Percentiles rank a stretch among this genome's conserved stretches.
Evolutionary conservation across 2,797 vertebrate genomes (phyloP).

Genomic region (Clarias platycephalus): DNA sequence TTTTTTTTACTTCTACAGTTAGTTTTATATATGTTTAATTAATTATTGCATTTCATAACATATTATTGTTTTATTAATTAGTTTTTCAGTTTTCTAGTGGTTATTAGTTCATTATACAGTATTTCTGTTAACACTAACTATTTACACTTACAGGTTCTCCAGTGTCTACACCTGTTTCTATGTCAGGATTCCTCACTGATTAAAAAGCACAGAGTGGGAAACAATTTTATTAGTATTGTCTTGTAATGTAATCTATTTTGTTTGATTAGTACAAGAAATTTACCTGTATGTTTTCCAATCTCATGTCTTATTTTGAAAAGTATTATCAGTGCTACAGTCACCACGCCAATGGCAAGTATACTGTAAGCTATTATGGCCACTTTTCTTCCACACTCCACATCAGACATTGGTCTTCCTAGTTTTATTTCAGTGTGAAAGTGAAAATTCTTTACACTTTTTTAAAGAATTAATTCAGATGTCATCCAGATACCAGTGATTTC

Average conservation of each 20-base stretch:
- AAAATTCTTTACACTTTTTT: conserved; percentile 55
- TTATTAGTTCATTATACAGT: too few relatives aligned
- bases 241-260: background rate
- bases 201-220: background rate
- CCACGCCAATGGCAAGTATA: background rate
- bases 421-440: conserved; percentile 22
- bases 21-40: too few relatives aligned
- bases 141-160: background rate
- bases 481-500: background rate
- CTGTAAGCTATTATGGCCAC: background rate
- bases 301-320: background rate
- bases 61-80: too few relatives aligned
- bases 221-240: background rate
- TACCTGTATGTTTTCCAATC: background rate
- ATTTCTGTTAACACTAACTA: too few relatives aligned
- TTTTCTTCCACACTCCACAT: conserved; percentile 48
- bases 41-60: too few relatives aligned
- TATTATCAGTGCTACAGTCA: rapidly evolving
- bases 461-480: background rate
- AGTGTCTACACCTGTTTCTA: background rate
- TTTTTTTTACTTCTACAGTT: background rate
- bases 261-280: background rate
- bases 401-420: conserved; percentile 50
- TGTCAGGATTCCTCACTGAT: background rate
- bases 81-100: too few relatives aligned